Base-by-base conservation (phyloP, 2,113 vertebrate species). In the Pygoscelis antarcticus region DNA sequence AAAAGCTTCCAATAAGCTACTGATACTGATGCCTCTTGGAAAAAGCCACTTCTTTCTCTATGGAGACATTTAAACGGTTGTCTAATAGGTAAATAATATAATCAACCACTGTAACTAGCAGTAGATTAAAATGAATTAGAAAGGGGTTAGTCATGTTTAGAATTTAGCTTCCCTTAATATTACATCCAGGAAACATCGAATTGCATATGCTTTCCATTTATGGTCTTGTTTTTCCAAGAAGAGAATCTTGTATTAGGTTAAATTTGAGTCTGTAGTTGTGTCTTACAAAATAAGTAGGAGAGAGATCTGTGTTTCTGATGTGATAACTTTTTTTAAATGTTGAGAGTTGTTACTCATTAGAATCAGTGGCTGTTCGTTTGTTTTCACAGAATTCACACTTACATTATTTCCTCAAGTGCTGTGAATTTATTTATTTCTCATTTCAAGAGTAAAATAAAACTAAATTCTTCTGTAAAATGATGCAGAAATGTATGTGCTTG, bases 71-170 rank as follows among this genome's bases (percentile, higher is more conserved):
- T 11, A 7, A 61, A 5, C 15, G 10, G 8, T 6, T 66, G 22
- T 14, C 7, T 8, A 2, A 0, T 0, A 0, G 26, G 34, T 17
- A 4, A 26, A 17, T 1, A 5, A 30, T 2, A 0, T 3, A 0
- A 11, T 3, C 5, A 4, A 3, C 10, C 7, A 1, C 76, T 49
- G 9, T 21, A 5, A 40, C 57, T 6, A 22, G 23, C 4, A 0
- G 32, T 55, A 11, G 23, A n/a, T 30, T 7, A 16, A 49, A 55
- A 29, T 36, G 32, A 38, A 36, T 23, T 4, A 26, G 69, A 42
- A 64, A 30, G 22, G 10, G 21, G 13, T 47, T 46, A 44, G 27
- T 49, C 7, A 2, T 17, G 7, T 16, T 62, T 38, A 25, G 32
- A 55, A 9, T 21, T 32, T 32, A 22, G 5, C 16, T 81, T 54